phyloP scores from a whole-genome alignment of 2,888 invertebrate species.

The Thymelicus lineola region DNA sequence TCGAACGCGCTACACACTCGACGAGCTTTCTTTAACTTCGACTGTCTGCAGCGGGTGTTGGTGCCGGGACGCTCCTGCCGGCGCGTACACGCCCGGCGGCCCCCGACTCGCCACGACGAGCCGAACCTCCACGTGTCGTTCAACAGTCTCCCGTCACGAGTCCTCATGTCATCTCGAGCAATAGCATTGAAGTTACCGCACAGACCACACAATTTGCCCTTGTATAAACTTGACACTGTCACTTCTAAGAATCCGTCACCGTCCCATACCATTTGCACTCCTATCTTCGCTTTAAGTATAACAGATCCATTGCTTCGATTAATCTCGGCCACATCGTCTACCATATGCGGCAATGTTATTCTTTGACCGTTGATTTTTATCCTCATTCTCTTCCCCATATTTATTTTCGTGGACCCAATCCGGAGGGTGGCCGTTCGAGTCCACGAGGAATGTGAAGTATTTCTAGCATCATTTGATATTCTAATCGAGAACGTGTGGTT shows the following conservation, averaged over 20 bases:
- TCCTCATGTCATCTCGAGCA: conserved; percentile 93
- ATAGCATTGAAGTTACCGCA: conserved; percentile 98
- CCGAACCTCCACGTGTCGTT: conserved; percentile 91
- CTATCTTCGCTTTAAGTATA: conserved; percentile 88
- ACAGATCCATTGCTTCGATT: conserved; percentile 88
- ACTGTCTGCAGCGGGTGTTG: conserved; percentile 79
- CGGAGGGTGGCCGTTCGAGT: conserved; percentile 94
- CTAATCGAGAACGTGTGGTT: conserved; percentile 93
- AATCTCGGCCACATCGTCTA: conserved; percentile 85
- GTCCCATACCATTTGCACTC: conserved; percentile 95
- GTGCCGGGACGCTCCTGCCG: conserved; percentile 78
- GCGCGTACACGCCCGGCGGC: conserved; percentile 89
- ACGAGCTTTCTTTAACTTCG: conserved; percentile 71
- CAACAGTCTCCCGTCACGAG: conserved; percentile 88
- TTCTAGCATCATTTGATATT: conserved; percentile 94
- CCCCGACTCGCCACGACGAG: conserved; percentile 96
- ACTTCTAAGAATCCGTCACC: conserved; percentile 97
- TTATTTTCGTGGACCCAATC: conserved; percentile 90
- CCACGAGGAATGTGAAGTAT: conserved; percentile 94
- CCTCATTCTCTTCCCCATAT: conserved; percentile 93
- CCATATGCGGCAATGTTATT: conserved; percentile 88
- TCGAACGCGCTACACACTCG: conserved; percentile 82
- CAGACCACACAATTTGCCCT: conserved; percentile 93
- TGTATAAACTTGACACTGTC: conserved; percentile 89
- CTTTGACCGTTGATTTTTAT: conserved; percentile 94